Evolutionary conservation across 2,888 invertebrate species (phyloP), one percentile per base, ranked within the genome.

Genomic region (Volucella bombylans): DNA sequence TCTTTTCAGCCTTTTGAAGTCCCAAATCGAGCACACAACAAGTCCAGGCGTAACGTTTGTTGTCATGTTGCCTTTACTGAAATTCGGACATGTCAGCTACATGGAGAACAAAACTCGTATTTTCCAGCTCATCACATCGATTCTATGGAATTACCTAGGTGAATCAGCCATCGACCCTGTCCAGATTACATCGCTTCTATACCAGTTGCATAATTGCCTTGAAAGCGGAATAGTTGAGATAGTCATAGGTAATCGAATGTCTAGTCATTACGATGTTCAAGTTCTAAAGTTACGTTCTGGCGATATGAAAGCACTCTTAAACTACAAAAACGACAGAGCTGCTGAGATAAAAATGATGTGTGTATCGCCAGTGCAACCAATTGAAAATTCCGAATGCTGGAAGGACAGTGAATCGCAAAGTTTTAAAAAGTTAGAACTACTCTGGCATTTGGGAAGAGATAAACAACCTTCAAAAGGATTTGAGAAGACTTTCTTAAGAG

Each of bases 381-480:
- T 88, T 45, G 87, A 88, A 15, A 85, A 87, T 10, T 82, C 87
- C 1, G 90, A 90, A 2, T 88, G 89, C 6, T 73, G 92, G 68
- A 88, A 88, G 1, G 92, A 92, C 79, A 92, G 90, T 72, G 91
- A 92, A 87, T 90, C 91, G 49, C 88, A 89, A 23, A 91, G 91
- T 81, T 91, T 91, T 59, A 91, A 90, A 67, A 92, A 92, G 78
- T 92, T 92, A 64, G 92, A 92, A 83, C 73, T 92, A 11, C 91
- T 97, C 11, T 96, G 96, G 96, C 96, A 96, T 90, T 92, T 96
- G 41, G 96, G 96, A 0, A 91, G 96, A 67, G 95, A 96, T 87
- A 91, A 91, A 59, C 92, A 95, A 38, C 94, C 93, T 80, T 88
- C 90, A 1, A 89, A 90, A 4, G 90, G 91, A 62, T 91, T 90